Evolutionary conservation across 1,140 invertebrate genomes (phyloP), one percentile per base, ranked within the genome.

Genomic region (Eupristina koningsbergeri): DNA sequence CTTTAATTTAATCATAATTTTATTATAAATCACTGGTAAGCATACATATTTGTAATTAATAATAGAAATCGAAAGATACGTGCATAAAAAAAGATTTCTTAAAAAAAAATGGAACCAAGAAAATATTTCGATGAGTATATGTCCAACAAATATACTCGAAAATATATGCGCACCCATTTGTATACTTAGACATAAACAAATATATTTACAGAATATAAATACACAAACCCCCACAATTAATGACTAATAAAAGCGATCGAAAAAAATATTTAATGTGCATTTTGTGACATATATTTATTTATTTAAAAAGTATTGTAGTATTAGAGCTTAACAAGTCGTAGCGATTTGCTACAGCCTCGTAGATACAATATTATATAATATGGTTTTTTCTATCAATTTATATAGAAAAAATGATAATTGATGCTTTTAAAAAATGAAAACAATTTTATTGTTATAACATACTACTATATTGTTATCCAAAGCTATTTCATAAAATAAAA

Each of bases 271-370:
- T 73, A 73, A 83, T 74, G 64, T 83, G 50, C 31, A 79, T 73
- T 77, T 79, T 79, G 82, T 83, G 82, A 73, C 61, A 83, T 77
- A 36, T 58, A 58, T 78, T 83, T 53, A 47, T 53, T 53, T 39
- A 71, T 71, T 71, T 36, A 2, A 71, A 73, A 63, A 71, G 31
- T 61, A 45, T 83, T 36, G 29, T 80, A 80, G 29, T 31, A 0
- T 71, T 73, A 61, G 36, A 74, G 58, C 39, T 80, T 80, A 17
- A 17, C 5, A 64, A 74, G 45, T 75, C 6, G 22, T 17, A 39
- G 31, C 53, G 61, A 67, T 80, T 73, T 22, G 71, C 29, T n/a
- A 45, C 26, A 73, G 69, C 69, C 41, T 58, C 22, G n/a, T 76
- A 64, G 39, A 31, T 41, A n/a, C 34, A 13, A 61, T 53, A 74